Conservation (phyloP, 2,888 invertebrate species). For the Netelia fuscicornis region DNA sequence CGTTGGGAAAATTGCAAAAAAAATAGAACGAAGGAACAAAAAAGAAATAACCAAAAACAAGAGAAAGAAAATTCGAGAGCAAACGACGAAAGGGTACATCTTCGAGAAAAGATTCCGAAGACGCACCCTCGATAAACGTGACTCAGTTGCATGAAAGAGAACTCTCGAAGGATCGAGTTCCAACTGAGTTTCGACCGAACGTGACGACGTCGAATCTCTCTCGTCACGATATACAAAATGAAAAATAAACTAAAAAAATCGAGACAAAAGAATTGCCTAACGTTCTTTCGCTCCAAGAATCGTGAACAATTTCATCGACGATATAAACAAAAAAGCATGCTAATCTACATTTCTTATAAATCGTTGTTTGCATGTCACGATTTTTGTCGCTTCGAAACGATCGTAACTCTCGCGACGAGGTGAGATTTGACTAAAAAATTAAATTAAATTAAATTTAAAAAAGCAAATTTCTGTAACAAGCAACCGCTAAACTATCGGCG, state of each 20-base stretch:
- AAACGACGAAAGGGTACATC: slow-evolving; percentile 12
- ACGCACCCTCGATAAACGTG: slow-evolving; percentile 9
- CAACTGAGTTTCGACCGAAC: slow-evolving; percentile 19
- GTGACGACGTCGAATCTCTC: slow-evolving; percentile 21
- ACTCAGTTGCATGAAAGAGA: slow-evolving; percentile 49
- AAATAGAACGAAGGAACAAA: slow-evolving; percentile 1
- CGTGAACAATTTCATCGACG: neutral
- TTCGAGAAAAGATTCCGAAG: slow-evolving; percentile 25
- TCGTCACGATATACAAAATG: slow-evolving; percentile 21
- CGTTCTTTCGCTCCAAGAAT: slow-evolving; percentile 11
- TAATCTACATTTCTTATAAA: slow-evolving; percentile 12
- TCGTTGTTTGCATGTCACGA: slow-evolving; percentile 51
- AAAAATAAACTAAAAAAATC: neutral
- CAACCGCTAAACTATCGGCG: slow-evolving; percentile 83
- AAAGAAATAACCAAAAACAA: neutral
- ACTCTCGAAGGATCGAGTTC: slow-evolving; percentile 5
- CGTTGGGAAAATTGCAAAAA: slow-evolving; percentile 7
- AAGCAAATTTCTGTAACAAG: slow-evolving; percentile 77
- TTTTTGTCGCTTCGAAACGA: slow-evolving; percentile 29
- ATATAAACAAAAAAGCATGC: slow-evolving; percentile 39
- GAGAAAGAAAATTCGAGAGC: slow-evolving; percentile 17
- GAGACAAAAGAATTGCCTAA: neutral
- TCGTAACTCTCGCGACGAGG: slow-evolving; percentile 22
- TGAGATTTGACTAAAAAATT: neutral
- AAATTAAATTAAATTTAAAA: neutral